Evolutionary conservation across 2,888 invertebrate genomes (phyloP), one percentile per base, ranked within the genome.

Genomic region (Nymphalis c-album): DNA sequence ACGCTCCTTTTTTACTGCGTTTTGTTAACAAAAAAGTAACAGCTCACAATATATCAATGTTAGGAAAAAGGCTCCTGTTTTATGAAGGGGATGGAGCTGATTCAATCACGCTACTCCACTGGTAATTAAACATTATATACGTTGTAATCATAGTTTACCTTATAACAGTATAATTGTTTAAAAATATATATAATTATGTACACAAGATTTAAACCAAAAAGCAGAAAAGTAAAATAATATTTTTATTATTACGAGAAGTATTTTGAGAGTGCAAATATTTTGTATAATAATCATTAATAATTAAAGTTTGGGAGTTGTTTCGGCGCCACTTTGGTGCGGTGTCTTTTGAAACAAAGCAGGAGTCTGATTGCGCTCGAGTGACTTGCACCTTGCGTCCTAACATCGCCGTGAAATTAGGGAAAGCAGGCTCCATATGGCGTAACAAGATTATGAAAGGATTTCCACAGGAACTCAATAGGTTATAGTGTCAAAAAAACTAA

Each of bases 311-410:
- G 35, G 18, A 18, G 45, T 59, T 40, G 40, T 48, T n/a, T 20
- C 55, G 73, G 67, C 68, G 73, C 70, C 69, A 72, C 73, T 60
- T 18, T 13, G 53, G 64, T 63, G 72, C 74, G 74, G 74, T 72
- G 69, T 69, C 66, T 26, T 73, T 70, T 72, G 71, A 87, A 87
- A 87, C 88, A 87, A 88, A 87, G 82, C 74, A 79, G 77, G 82
- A 73, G 74, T 71, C 78, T 88, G 89, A 90, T 90, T 90, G 86
- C 82, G 76, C 76, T 75, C 71, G 81, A 71, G 80, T 90, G 90
- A 90, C 90, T 89, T 87, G 89, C 88, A 77, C 55, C 70, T 75
- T 77, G 75, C 64, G 75, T 67, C 65, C 68, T 67, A 60, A 66
- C 69, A 63, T 68, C 72, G 70, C 82, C 80, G 78, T 83, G 80